Conservation (phyloP, 2,113 vertebrate genomes). For the Marmota monax region DNA sequence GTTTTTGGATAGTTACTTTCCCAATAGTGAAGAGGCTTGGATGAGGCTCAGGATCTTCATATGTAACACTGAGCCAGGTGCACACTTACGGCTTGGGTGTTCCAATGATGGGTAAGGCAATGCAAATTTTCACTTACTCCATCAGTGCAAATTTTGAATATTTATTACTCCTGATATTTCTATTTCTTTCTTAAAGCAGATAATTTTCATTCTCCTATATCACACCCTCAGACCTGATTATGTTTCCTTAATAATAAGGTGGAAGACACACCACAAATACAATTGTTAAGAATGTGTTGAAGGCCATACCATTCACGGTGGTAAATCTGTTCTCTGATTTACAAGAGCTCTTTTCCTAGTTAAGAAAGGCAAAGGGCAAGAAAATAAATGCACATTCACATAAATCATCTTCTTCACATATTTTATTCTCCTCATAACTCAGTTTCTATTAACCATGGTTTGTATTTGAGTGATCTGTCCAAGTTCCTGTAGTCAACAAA, state of each 20-base stretch:
- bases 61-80: neutral
- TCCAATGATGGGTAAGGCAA: neutral
- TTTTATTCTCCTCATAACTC: neutral
- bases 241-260: neutral
- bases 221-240: neutral
- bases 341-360: neutral
- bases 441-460: neutral
- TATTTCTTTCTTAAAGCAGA: constrained; percentile 2
- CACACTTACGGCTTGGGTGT: neutral
- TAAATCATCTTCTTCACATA: neutral
- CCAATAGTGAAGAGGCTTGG: neutral
- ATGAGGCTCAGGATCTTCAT: neutral
- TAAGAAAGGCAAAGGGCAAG: neutral
- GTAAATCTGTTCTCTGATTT: neutral
- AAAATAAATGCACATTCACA: neutral
- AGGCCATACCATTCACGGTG: neutral
- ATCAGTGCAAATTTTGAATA: neutral
- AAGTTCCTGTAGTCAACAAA: neutral
- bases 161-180: neutral
- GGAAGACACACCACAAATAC: neutral
- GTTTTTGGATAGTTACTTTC: neutral
- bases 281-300: neutral
- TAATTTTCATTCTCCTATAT: neutral
- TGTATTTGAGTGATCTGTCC: neutral
- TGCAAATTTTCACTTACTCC: neutral